phyloP scores from a whole-genome alignment of 2,797 vertebrate genomes.

The Iguana delicatissima region DNA sequence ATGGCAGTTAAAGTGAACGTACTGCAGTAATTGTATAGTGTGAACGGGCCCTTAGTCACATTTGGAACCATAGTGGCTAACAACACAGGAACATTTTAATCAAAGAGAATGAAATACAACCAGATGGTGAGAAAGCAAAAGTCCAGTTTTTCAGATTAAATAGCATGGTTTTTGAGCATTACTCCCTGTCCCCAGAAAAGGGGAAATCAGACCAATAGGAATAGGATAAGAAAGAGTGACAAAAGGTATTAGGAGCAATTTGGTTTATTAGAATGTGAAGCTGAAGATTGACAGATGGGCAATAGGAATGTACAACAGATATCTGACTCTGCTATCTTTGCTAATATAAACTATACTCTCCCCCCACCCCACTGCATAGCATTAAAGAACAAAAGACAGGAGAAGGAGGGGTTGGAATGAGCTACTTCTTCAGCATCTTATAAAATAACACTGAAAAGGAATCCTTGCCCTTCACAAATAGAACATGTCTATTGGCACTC shows the following conservation, averaged over 20 bases:
- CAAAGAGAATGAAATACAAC: not conserved
- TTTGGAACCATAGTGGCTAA: not conserved
- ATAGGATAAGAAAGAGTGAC: not conserved
- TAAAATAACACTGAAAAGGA: slow-evolving; percentile 35
- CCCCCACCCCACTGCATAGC: not conserved
- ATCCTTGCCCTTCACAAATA: slow-evolving; percentile 27
- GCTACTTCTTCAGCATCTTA: slow-evolving; percentile 25
- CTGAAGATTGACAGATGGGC: slow-evolving; percentile 9
- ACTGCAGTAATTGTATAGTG: too few relatives aligned
- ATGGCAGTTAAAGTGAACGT: too few relatives aligned
- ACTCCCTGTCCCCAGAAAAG: not conserved
- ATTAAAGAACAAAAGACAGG: not conserved
- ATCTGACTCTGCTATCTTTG: slow-evolving; percentile 19
- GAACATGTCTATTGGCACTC: slow-evolving; percentile 22
- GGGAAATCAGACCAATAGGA: slow-evolving; percentile 5
- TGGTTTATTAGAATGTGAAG: slow-evolving; percentile 30
- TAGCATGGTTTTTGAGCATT: not conserved
- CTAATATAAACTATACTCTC: not conserved
- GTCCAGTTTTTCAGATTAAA: not conserved
- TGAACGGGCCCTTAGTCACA: not conserved
- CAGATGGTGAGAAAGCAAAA: not conserved
- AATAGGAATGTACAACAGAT: not conserved
- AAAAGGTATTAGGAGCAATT: slow-evolving; percentile 7
- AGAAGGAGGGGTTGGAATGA: not conserved
- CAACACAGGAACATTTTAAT: not conserved